Evolutionary conservation across 2,113 vertebrate genomes (phyloP).

Genomic region (Trichomycterus rosablanca): DNA sequence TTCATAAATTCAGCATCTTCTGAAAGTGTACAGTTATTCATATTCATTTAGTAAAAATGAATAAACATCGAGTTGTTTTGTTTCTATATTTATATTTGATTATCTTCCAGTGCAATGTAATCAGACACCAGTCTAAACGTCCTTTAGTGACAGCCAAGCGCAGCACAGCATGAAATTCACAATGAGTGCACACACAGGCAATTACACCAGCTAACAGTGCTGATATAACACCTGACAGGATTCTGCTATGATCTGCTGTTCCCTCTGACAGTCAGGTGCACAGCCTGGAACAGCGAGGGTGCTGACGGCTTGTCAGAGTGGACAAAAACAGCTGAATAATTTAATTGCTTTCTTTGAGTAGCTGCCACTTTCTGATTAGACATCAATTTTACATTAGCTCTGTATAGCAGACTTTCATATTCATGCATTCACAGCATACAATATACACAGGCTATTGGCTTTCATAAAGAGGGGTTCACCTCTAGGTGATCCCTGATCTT

Average conservation of each 20-base stretch:
- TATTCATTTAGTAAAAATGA: no score
- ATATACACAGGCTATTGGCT: conserved; percentile 46
- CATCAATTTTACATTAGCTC: conserved; percentile 71
- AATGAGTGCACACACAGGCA: not conserved
- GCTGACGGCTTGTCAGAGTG: conserved; percentile 48
- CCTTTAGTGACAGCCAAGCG: conserved; percentile 3
- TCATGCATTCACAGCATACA: conserved; percentile 3
- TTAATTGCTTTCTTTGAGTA: conserved; percentile 55
- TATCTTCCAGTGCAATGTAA: not conserved
- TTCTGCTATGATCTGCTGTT: conserved; percentile 8
- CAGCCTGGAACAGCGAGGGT: conserved; percentile 33
- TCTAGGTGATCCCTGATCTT: conserved; percentile 57
- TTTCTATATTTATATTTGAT: no score
- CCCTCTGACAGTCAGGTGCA: conserved; percentile 13
- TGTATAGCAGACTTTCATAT: conserved; percentile 45
- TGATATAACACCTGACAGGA: conserved; percentile 32
- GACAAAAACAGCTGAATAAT: conserved; percentile 64
- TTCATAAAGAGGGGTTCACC: conserved; percentile 62
- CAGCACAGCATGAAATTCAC: not conserved
- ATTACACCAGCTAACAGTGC: conserved; percentile 40
- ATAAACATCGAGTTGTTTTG: no score
- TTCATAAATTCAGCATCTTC: no score
- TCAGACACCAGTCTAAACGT: not conserved
- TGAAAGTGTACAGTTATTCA: no score
- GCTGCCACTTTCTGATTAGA: conserved; percentile 60